Base-by-base conservation (phyloP, 2,888 invertebrate genomes). In the Coenonympha glycerion region DNA sequence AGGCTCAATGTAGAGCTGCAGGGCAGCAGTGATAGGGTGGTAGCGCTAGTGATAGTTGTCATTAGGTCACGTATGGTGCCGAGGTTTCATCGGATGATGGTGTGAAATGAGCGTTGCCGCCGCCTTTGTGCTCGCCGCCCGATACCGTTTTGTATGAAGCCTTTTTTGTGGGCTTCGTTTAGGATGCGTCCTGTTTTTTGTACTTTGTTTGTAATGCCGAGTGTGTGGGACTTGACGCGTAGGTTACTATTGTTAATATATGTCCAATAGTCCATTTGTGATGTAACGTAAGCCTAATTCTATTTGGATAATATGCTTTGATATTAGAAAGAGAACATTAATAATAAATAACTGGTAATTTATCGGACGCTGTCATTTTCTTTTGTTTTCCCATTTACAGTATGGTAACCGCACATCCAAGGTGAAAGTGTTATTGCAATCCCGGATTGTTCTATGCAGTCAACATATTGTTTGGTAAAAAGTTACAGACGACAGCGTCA, bases 161-260 rank as follows among this genome's bases (percentile, higher is more conserved):
- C 69, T 67, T 86, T 86, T 85, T 85, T 85, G 77, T 84, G 64
- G 63, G 64, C 56, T 63, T 68, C 82, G 77, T 82, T 85, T 84
- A 83, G 81, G 82, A 80, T 73, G 73, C 77, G 72, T 76, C 77
- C 77, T 73, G 66, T 83, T 87, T 84, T 84, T 85, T 85, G 78
- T 82, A 52, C 59, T 60, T 66, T 86, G 79, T 86, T 85, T 86
- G 80, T 86, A 83, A 85, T 84, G 71, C 82, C 80, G 77, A 82
- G 77, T 81, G 86, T 84, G 86, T 83, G 82, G 82, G 83, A 82
- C 84, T 82, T 82, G 84, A 85, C 86, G 85, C 85, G 85, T 80
- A 78, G 74, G 78, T 80, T 73, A 76, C 79, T 73, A 85, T 86
- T 85, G 84, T 86, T 79, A 74, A 75, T 74, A 71, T 75, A 72